Base-by-base conservation (phyloP, 2,888 invertebrate genomes). In the Chloromyia formosa region DNA sequence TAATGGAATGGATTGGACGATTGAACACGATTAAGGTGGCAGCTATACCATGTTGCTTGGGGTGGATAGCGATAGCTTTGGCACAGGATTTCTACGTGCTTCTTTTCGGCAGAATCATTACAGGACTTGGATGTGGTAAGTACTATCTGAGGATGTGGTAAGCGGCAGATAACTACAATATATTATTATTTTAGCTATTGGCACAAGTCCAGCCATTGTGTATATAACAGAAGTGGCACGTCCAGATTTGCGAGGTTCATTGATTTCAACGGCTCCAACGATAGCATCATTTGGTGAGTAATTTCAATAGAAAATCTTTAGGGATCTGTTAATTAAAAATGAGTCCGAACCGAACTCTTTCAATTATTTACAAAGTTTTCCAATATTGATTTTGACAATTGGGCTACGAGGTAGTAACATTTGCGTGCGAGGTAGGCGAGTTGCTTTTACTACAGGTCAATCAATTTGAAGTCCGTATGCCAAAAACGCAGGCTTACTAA, bases 221-320 rank as follows among this genome's bases (percentile, higher is more conserved):
- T 90, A 90, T 81, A 88, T 89, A 74, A 89, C 89, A 7, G 89
- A 90, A 83, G 88, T 89, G 1, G 88, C 89, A 0, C 83, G 88
- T 60, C 88, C 89, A 1, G 89, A 89, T 79, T 83, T 89, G 76
- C 81, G 90, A 75, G 89, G 89, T n/a, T 88, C 89, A 10, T 82
- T 90, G 61, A 88, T 89, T 76, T 88, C 89, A 10, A 84, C 87
- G 40, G 88, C 88, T 3, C 89, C 89, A 1, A 87, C 88, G 3
- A 85, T 88, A 77, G 89, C 89, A 5, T 89, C 89, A 0, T 82
- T 89, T 75, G 89, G 89, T 86, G 81, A 82, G 58, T 61, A 12
- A n/a, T 20, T 18, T 14, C 18, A 12, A 20, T 49, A 42, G n/a
- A n/a, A n/a, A n/a, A n/a, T n/a, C n/a, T n/a, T 23, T 27, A 14